phyloP scores from a whole-genome alignment of 2,113 vertebrate genomes.

The Ondatra zibethicus region DNA sequence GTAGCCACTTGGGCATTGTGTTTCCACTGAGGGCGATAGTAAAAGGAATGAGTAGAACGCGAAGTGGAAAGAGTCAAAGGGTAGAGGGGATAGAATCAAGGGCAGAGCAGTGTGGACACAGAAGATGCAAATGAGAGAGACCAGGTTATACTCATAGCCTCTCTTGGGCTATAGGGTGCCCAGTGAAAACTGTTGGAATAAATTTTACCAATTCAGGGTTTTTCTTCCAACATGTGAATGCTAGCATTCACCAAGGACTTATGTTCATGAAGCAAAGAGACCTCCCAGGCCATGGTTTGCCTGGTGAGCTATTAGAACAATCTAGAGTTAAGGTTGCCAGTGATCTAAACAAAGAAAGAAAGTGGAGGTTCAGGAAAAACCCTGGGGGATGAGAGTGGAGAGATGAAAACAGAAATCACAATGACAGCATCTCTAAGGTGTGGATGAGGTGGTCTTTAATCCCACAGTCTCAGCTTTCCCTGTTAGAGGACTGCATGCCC shows the following conservation, averaged over 20 bases:
- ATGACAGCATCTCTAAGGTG: neutral
- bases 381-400: too few species aligned
- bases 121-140: neutral
- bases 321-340: neutral
- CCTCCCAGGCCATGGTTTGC: neutral
- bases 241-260: neutral
- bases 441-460: neutral
- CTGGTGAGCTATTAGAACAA: neutral
- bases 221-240: neutral
- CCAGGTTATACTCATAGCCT: neutral
- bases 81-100: neutral
- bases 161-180: neutral
- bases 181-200: neutral
- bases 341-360: neutral
- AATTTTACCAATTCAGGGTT: neutral
- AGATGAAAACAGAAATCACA: neutral
- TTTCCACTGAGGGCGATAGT: neutral
- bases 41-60: constrained; percentile 1
- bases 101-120: neutral
- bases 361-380: neutral
- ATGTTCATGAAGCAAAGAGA: neutral
- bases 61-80: neutral
- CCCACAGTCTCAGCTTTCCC: neutral
- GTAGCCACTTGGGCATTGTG: neutral
- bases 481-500: neutral